Conservation (phyloP, 2,888 invertebrate genomes). For the Epiblema foenella region DNA sequence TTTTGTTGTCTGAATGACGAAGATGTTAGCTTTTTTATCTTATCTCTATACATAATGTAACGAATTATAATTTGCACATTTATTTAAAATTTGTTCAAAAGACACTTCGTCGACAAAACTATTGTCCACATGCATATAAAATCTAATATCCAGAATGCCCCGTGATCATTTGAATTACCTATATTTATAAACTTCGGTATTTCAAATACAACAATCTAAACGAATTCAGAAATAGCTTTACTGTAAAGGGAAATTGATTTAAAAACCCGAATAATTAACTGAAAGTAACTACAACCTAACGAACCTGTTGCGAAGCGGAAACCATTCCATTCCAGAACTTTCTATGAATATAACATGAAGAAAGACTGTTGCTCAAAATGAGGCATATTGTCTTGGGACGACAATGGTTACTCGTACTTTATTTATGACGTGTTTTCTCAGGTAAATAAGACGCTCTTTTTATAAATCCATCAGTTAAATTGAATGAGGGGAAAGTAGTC, state of each 20-base stretch:
- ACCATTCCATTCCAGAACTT: constrained; percentile 34
- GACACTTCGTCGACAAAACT: too few species aligned
- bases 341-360: constrained; percentile 43
- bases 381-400: constrained; percentile 60
- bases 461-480: constrained; percentile 38
- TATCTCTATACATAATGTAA: too few species aligned
- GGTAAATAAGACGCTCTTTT: constrained; percentile 28
- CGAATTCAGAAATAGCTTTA: background rate
- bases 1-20: too few species aligned
- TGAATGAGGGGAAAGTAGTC: background rate
- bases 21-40: too few species aligned
- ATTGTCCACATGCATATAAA: too few species aligned
- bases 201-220: background rate
- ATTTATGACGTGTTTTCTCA: constrained; percentile 48
- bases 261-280: constrained; percentile 17
- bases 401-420: constrained; percentile 59
- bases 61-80: too few species aligned
- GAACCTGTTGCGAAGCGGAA: constrained; percentile 34
- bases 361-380: constrained; percentile 50
- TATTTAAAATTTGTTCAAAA: too few species aligned
- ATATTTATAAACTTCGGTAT: background rate
- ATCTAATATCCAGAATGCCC: background rate
- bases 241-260: background rate
- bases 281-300: constrained; percentile 18
- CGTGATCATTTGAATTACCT: background rate